Percentiles rank a stretch among this genome's conserved stretches.
Evolutionary conservation across 2,797 vertebrate genomes (phyloP).

Genomic region (Agapornis canus): DNA sequence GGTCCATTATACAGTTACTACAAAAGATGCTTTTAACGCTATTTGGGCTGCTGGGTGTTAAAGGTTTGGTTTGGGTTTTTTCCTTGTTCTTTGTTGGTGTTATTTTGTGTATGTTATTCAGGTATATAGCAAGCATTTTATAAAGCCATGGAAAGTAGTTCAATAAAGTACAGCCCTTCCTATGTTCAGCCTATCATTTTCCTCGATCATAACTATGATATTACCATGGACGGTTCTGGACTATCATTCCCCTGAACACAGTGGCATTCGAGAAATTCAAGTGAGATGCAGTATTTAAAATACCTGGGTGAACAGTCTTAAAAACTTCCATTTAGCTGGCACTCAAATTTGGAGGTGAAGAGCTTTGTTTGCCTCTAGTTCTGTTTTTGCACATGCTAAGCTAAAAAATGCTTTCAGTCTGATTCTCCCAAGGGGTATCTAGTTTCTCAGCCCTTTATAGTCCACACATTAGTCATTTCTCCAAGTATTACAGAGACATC

Average conservation of each 20-base stretch:
- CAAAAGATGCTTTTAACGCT: background rate
- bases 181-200: background rate
- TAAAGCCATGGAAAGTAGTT: background rate
- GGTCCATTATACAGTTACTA: background rate
- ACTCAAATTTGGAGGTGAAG: background rate
- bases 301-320: background rate
- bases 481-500: background rate
- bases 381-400: background rate
- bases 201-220: background rate
- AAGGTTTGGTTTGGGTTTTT: background rate
- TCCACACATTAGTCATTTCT: background rate
- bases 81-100: background rate
- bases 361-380: background rate
- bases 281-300: background rate
- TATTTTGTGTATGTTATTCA: background rate
- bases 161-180: background rate
- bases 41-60: background rate
- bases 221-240: background rate
- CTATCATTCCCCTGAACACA: background rate
- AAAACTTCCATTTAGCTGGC: background rate
- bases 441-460: background rate
- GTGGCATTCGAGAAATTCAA: background rate
- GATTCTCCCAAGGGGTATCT: background rate
- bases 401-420: background rate
- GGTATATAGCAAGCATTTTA: background rate